phyloP scores from a whole-genome alignment of 1,140 invertebrate genomes.

The Trigoniulus corallinus region DNA sequence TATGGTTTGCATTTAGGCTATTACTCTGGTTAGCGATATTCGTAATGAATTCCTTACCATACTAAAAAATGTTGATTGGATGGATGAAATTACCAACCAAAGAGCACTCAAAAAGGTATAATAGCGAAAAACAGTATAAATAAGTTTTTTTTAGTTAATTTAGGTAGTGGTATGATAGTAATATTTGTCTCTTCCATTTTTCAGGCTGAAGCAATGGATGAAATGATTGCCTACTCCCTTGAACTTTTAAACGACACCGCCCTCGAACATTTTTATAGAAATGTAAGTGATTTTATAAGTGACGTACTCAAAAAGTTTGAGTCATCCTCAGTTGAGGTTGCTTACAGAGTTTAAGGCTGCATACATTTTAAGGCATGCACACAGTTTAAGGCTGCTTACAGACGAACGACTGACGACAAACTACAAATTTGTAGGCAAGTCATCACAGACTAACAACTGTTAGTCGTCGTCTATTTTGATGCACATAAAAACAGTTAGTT shows the following conservation, averaged over 20 bases:
- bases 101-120: conserved; percentile 1
- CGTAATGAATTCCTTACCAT: conserved; percentile 4
- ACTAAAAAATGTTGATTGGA: conserved; percentile 7
- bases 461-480: no score
- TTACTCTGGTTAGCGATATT: conserved; percentile 2
- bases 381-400: no score
- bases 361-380: no score
- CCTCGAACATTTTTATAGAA: conserved; percentile 25
- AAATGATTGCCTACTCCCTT: conserved; percentile 11
- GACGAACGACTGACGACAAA: no score
- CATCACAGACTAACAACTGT: no score
- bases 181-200: conserved; percentile 4
- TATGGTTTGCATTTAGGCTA: no score
- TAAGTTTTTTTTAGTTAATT: conserved; percentile 4
- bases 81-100: conserved; percentile 3
- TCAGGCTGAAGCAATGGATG: conserved; percentile 4
- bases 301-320: neutral
- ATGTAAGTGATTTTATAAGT: conserved; percentile 1
- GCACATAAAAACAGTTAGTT: no score
- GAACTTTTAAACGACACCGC: conserved; percentile 2
- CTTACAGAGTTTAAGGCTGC: no score
- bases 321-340: neutral
- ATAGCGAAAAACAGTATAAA: no score
- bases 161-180: neutral
- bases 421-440: no score